Conservation (phyloP, 2,888 invertebrate species). For the Pachycephus smyrnensis region DNA sequence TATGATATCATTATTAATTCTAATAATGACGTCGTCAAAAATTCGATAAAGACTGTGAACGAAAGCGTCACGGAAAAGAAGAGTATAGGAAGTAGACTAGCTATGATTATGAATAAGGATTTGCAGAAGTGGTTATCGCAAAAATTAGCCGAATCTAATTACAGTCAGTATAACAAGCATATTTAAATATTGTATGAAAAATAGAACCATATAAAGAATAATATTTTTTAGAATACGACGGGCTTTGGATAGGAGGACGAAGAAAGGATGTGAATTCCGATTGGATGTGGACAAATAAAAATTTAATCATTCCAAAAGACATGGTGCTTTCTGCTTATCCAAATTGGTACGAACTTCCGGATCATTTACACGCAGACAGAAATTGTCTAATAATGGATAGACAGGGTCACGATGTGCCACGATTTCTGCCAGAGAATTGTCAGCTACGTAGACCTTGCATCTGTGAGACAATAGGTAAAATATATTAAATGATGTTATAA, state of each 20-base stretch:
- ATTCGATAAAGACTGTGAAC: not conserved
- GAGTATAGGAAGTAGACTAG: conserved; percentile 22
- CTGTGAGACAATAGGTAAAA: conserved; percentile 34
- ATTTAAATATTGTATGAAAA: not conserved
- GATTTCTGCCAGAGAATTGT: conserved; percentile 34
- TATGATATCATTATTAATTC: not conserved
- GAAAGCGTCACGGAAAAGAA: not conserved
- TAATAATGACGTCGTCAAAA: not conserved
- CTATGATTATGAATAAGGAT: conserved; percentile 20
- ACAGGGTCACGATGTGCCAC: conserved; percentile 33
- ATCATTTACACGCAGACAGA: conserved; percentile 14
- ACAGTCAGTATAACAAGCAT: conserved; percentile 26
- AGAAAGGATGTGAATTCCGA: conserved; percentile 15
- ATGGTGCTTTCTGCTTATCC: conserved; percentile 23
- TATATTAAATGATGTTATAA: not conserved
- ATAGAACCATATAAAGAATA: not conserved
- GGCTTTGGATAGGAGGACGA: conserved; percentile 37
- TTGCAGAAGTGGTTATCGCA: conserved; percentile 31
- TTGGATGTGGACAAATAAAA: conserved; percentile 32
- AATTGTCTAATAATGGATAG: conserved; percentile 37
- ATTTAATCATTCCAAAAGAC: conserved; percentile 9
- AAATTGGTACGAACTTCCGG: conserved; percentile 25
- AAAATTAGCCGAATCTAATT: conserved; percentile 39
- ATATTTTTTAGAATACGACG: conserved; percentile 33
- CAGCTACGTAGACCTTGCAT: conserved; percentile 29